Base-by-base conservation (phyloP, 1,140 invertebrate genomes). In the Leptopilina clavipes region DNA sequence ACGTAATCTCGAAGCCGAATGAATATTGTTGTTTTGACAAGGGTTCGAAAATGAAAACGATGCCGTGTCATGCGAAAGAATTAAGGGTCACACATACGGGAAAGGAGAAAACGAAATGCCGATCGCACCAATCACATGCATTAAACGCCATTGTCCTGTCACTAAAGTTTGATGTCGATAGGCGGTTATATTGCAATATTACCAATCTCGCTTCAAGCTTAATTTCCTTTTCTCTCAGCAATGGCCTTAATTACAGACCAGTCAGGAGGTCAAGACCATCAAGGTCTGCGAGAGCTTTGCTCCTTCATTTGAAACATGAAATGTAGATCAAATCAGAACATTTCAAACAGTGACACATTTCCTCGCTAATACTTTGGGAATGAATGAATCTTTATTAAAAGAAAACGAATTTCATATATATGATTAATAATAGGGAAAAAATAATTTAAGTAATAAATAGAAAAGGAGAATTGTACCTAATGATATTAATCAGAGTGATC, bases 71-170 rank as follows among this genome's bases (percentile, higher is more conserved):
- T 65, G 59, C 12, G 59, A 65, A 65, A 65, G 25, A 65, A 65
- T 65, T 11, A 65, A 65, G 70, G 73, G 73, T 44, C 73, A 52
- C 37, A 40, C 37, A 40, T 3, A 31, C 25, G 52, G 44, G 2
- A 40, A 31, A 45, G 73, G 73, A 70, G 54, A 65, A 75, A 70
- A 45, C 65, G 70, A 75, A 70, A 70, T 75, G 44, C 59, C 19
- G 19, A 65, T 65, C 59, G 14, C 37, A 65, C 59, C 25, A 65
- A 65, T 65, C 25, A 65, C 59, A 37, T 14, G 59, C 59, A 65
- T 65, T 65, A 65, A 65, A 65, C 59, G 14, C 19, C 59, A 65
- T 65, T 65, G 59, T 65, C 11, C 59, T 65, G 59, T 65, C 59
- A 37, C 59, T 65, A 37, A 65, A 65, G 59, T 31, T 65, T 65